Percentiles rank a stretch among this genome's conserved stretches.
phyloP scores from a whole-genome alignment of 2,888 invertebrate genomes.

The Torymus texanus region DNA sequence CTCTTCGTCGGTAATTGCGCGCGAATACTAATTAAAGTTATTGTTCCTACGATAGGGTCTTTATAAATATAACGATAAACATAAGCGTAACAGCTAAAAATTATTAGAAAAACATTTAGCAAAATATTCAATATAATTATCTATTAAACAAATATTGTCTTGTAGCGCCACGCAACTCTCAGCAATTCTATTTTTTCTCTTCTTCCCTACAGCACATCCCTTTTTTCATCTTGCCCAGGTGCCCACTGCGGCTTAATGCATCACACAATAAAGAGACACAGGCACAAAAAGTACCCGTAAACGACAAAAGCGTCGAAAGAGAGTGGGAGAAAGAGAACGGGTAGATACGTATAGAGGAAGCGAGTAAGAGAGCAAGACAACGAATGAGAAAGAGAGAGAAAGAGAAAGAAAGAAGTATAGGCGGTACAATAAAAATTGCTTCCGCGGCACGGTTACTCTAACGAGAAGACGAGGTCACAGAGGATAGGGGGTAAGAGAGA shows the following conservation, averaged over 20 bases:
- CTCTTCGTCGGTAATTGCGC: too few relatives aligned
- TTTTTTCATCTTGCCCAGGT: neutral
- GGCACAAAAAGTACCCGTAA: conserved; percentile 23
- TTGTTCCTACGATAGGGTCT: too few relatives aligned
- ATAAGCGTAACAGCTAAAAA: too few relatives aligned
- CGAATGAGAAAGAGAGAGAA: neutral
- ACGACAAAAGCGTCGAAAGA: conserved; percentile 41
- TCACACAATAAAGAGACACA: conserved; percentile 30
- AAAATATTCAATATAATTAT: too few relatives aligned
- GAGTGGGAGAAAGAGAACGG: neutral
- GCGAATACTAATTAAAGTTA: too few relatives aligned
- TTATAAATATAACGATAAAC: too few relatives aligned
- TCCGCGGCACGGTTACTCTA: conserved; percentile 40
- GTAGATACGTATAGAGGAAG: too few relatives aligned
- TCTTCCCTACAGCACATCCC: too few relatives aligned
- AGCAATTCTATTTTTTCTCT: neutral
- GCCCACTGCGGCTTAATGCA: conserved; percentile 16
- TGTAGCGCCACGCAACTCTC: too few relatives aligned
- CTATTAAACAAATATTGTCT: too few relatives aligned
- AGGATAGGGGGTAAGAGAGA: neutral
- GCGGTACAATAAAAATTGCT: conserved; percentile 46
- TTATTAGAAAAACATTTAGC: too few relatives aligned
- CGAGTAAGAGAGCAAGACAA: conserved; percentile 2
- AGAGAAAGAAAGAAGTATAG: conserved; percentile 1
- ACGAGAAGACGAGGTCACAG: conserved; percentile 42